Percentiles rank a stretch among this genome's conserved stretches.
phyloP scores from a whole-genome alignment of 1,140 invertebrate species.

The Scaptomyza graminum region DNA sequence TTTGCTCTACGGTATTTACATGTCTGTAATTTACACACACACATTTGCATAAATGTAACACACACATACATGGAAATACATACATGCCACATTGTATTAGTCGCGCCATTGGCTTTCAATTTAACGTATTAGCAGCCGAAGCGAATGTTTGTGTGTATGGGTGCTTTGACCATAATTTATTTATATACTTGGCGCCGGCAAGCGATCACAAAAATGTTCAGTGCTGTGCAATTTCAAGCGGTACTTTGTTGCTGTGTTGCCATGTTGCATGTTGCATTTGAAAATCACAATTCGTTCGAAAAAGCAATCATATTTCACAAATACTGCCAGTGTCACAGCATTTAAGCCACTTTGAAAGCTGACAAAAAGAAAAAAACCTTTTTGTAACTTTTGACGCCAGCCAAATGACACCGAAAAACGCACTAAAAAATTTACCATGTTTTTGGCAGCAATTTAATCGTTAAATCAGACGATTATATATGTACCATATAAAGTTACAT shows the following conservation, averaged over 20 bases:
- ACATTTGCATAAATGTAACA: slow-evolving; percentile 68
- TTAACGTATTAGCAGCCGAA: slow-evolving; percentile 34
- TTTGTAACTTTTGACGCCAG: slow-evolving; percentile 19
- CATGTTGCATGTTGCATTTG: too few species aligned
- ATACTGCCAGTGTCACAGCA: slow-evolving; percentile 8
- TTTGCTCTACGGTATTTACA: slow-evolving; percentile 59
- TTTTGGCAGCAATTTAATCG: slow-evolving; percentile 35
- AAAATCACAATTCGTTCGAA: slow-evolving; percentile 1
- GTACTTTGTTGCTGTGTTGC: too few species aligned
- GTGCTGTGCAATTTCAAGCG: not conserved
- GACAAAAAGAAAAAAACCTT: slow-evolving; percentile 13
- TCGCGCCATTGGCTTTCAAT: slow-evolving; percentile 36
- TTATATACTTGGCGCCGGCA: slow-evolving; percentile 17
- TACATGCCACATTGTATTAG: slow-evolving; percentile 12
- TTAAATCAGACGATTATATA: slow-evolving; percentile 44
- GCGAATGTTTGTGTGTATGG: slow-evolving; percentile 6
- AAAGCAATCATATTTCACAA: slow-evolving; percentile 11
- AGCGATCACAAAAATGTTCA: not conserved
- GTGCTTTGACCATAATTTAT: slow-evolving; percentile 30
- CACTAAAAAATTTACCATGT: slow-evolving; percentile 26
- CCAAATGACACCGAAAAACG: not conserved
- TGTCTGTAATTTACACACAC: slow-evolving; percentile 48
- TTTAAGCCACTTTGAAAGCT: slow-evolving; percentile 18
- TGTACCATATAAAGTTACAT: slow-evolving; percentile 30
- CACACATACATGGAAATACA: slow-evolving; percentile 20